Percentiles rank a stretch among this genome's conserved stretches.
Conservation (phyloP, 2,113 vertebrate species). For the Scatophagus argus region DNA sequence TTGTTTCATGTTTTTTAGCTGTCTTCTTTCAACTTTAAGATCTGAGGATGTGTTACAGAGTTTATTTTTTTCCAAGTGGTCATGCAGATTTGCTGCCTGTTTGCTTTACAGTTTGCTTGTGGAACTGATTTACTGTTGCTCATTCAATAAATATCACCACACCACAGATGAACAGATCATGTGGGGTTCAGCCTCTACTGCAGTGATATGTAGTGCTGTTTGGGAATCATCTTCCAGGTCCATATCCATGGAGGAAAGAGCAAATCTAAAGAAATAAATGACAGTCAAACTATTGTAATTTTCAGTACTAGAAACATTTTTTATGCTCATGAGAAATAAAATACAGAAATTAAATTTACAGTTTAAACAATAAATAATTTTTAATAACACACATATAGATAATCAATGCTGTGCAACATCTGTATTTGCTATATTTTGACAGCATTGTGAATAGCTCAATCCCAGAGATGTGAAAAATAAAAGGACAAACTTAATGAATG, state of each 20-base stretch:
- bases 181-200: conserved; percentile 86
- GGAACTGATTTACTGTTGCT: background rate
- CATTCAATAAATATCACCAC: background rate
- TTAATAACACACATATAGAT: too few relatives aligned
- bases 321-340: background rate
- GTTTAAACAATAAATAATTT: too few relatives aligned
- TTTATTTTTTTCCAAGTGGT: background rate
- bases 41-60: background rate
- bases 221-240: conserved; percentile 89
- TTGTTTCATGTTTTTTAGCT: background rate
- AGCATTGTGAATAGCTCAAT: background rate
- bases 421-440: background rate
- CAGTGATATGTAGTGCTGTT: conserved; percentile 89
- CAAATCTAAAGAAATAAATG: conserved; percentile 83
- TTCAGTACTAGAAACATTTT: too few relatives aligned
- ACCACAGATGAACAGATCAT: background rate
- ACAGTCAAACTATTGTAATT: too few relatives aligned
- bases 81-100: background rate
- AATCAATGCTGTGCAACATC: background rate
- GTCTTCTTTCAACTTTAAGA: background rate
- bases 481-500: background rate
- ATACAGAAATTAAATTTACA: background rate
- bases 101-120: background rate
- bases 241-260: conserved; percentile 90
- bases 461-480: background rate